Percentiles rank a stretch among this genome's conserved stretches.
Evolutionary conservation across 2,113 vertebrate genomes (phyloP).

Genomic region (Amphilophus citrinellus): DNA sequence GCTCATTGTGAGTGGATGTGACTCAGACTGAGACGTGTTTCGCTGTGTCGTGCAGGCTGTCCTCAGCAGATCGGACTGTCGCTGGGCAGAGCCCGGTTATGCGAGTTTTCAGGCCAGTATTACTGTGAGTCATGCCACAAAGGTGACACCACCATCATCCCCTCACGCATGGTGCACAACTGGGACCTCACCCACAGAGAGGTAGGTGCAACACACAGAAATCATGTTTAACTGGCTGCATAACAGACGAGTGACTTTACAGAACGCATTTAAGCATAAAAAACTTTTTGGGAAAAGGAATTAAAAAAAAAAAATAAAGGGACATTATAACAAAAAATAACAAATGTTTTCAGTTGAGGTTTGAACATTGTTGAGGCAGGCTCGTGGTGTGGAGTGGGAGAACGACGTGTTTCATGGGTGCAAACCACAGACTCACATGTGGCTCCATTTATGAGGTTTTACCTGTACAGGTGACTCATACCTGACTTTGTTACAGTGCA

Average conservation of each 20-base stretch:
- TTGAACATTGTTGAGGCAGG: too few species aligned
- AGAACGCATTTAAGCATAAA: too few species aligned
- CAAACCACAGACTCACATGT: too few species aligned
- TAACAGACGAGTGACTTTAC: too few species aligned
- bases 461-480: not conserved
- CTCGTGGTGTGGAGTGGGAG: too few species aligned
- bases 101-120: constrained; percentile 90
- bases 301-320: too few species aligned
- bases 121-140: constrained; percentile 93
- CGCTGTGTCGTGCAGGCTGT: constrained; percentile 82
- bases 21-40: not conserved
- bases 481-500: not conserved
- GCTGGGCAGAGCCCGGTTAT: constrained; percentile 86
- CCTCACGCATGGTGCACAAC: constrained; percentile 95
- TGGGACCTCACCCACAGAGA: constrained; percentile 89
- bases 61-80: constrained; percentile 90
- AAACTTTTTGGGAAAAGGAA: too few species aligned
- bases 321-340: too few species aligned
- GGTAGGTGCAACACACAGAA: constrained; percentile 71
- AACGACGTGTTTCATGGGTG: too few species aligned
- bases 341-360: too few species aligned
- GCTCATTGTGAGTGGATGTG: not conserved
- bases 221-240: not conserved
- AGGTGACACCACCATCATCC: constrained; percentile 87
- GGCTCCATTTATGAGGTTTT: too few species aligned